Evolutionary conservation across 23 tunicate genomes (phyloP).

Genomic region (Trididemnum clinides): DNA sequence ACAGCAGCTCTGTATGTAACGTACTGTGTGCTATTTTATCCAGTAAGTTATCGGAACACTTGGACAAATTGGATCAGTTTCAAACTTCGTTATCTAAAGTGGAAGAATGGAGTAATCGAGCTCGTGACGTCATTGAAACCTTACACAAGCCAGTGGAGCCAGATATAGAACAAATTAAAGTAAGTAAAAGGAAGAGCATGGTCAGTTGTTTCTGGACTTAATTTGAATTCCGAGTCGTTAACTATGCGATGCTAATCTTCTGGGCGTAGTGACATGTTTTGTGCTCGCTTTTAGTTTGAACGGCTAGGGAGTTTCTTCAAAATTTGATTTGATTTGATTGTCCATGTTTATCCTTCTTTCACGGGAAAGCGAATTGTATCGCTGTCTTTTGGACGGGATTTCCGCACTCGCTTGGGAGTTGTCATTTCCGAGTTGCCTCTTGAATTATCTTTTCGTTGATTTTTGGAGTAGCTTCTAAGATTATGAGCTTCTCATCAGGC

Average conservation of each 20-base stretch:
- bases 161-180: constrained; percentile 54
- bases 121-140: constrained; percentile 60
- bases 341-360: no score
- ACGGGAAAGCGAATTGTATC: no score
- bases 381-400: no score
- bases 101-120: constrained; percentile 63
- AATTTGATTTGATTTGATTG: no score
- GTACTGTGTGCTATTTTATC: not conserved
- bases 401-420: no score
- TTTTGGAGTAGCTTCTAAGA: no score
- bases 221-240: not conserved
- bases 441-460: no score
- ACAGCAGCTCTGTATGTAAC: not conserved
- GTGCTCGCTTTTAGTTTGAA: not conserved
- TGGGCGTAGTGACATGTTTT: not conserved
- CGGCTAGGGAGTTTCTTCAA: no score
- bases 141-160: constrained; percentile 80
- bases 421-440: no score
- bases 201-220: not conserved
- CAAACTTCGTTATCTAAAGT: constrained; percentile 18
- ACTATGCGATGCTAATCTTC: not conserved
- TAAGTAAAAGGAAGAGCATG: not conserved
- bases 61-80: constrained; percentile 62
- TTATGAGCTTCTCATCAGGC: no score
- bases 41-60: constrained; percentile 80